Conservation (phyloP, 2,797 vertebrate genomes). For the Tolypeutes matacus region DNA sequence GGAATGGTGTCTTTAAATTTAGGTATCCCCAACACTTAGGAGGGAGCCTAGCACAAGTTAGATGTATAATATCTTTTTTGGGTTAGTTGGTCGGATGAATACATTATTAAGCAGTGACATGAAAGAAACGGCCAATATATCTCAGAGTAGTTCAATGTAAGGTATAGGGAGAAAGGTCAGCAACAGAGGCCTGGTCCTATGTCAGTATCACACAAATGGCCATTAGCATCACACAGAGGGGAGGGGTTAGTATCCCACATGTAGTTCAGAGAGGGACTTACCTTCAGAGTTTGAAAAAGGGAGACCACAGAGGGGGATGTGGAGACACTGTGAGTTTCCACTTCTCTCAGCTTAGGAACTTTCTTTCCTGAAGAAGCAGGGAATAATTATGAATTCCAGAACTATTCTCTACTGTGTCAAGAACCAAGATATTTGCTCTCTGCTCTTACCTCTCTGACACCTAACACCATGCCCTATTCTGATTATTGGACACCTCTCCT, state of each 20-base stretch:
- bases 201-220: constrained; percentile 18
- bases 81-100: not conserved
- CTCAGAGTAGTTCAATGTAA: not conserved
- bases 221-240: constrained; percentile 72
- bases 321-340: not conserved
- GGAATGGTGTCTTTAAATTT: not conserved
- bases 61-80: too few relatives aligned
- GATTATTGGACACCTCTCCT: not conserved
- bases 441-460: not conserved
- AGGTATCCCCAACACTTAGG: not conserved
- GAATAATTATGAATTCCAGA: not conserved
- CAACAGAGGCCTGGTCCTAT: not conserved
- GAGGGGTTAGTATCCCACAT: constrained; percentile 22
- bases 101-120: not conserved
- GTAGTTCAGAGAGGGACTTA: not conserved
- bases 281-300: not conserved
- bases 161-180: not conserved
- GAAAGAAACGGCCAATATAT: not conserved
- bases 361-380: not conserved
- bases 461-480: not conserved
- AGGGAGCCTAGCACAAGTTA: not conserved
- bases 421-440: not conserved
- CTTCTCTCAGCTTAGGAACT: not conserved
- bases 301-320: not conserved
- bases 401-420: not conserved